phyloP scores from a whole-genome alignment of 2,797 vertebrate species.

The Lerista edwardsae region DNA sequence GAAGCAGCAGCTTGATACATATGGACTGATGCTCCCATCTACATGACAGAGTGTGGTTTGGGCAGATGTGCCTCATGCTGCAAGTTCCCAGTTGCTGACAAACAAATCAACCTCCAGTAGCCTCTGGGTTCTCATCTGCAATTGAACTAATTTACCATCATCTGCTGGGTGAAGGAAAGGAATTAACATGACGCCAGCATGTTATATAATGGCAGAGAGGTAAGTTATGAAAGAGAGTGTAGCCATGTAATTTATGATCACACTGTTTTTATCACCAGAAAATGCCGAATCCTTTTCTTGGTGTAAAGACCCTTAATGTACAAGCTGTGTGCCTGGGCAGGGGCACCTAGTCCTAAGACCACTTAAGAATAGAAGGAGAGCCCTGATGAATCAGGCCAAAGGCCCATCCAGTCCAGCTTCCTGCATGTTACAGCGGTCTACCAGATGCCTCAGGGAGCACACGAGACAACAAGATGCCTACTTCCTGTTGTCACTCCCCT shows the following conservation, averaged over 20 bases:
- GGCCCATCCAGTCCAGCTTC: no score
- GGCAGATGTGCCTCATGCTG: slow-evolving; percentile 42
- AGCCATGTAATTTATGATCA: slow-evolving; percentile 5
- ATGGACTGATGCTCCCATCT: slow-evolving; percentile 7
- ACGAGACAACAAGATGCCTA: no score
- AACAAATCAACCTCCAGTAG: slow-evolving; percentile 50
- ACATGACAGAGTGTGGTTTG: not conserved
- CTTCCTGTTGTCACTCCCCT: no score
- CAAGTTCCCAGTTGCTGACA: slow-evolving; percentile 57
- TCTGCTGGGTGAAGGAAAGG: slow-evolving; percentile 46
- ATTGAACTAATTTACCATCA: slow-evolving; percentile 55
- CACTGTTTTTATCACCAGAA: slow-evolving; percentile 8
- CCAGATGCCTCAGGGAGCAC: no score
- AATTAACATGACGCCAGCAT: slow-evolving; percentile 37
- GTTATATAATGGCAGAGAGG: slow-evolving; percentile 17
- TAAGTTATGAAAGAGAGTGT: slow-evolving; percentile 31
- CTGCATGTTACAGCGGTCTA: no score
- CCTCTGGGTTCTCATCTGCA: slow-evolving; percentile 45
- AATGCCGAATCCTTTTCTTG: not conserved
- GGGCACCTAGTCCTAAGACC: no score
- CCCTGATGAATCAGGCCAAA: no score
- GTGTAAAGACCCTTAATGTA: no score
- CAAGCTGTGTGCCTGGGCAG: not conserved
- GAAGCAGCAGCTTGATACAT: not conserved
- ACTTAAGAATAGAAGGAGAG: no score